Base-by-base conservation (phyloP, 2,113 vertebrate species). In the Callopanchax toddi region DNA sequence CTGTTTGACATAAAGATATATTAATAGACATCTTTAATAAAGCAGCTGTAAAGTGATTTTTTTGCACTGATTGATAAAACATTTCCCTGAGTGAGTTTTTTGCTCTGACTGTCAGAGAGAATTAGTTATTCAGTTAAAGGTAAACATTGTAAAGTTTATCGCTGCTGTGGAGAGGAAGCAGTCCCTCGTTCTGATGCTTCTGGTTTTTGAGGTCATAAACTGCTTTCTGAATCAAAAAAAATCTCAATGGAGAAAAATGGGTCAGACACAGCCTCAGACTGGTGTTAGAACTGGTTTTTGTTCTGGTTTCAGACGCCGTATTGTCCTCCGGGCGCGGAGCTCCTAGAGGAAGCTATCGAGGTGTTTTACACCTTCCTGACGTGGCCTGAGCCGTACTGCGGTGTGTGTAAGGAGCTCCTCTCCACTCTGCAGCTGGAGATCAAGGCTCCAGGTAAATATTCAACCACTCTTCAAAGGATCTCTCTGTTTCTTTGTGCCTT, bases 361-460 rank as follows among this genome's bases (percentile, higher is more conserved):
- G 78, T 93, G 18, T 99, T 96, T 79, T 93, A 94, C 73, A 61
- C 63, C n/a, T 98, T 98, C 86, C 93, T 99, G 57, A 95, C 95
- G 0, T 99, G 97, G 97, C 97, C 97, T 0, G 88, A 96, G 53
- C 97, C 97, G 0, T 99, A 97, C 83, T 94, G 95, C 6, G 85
- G 93, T 63, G 94, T 97, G 78, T 96, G 91, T 78, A 91, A 74
- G 15, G 90, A 93, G 69, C 91, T 99, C 56, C 94, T 99, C 59
- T 91, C 92, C 61, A 95, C 94, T 59, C 93, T 99, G 7, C 90
- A 93, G 5, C 91, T 95, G 12, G 97, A 99, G 78, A 90, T 94
- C 60, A 95, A 90, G 78, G 95, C 94, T 1, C 97, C 97, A 25
- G 97, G 97, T 99, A 82, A 68, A 37, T 43, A 39, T 15, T 7